phyloP scores from a whole-genome alignment of 2,113 vertebrate species.

The Myiozetetes cayanensis region DNA sequence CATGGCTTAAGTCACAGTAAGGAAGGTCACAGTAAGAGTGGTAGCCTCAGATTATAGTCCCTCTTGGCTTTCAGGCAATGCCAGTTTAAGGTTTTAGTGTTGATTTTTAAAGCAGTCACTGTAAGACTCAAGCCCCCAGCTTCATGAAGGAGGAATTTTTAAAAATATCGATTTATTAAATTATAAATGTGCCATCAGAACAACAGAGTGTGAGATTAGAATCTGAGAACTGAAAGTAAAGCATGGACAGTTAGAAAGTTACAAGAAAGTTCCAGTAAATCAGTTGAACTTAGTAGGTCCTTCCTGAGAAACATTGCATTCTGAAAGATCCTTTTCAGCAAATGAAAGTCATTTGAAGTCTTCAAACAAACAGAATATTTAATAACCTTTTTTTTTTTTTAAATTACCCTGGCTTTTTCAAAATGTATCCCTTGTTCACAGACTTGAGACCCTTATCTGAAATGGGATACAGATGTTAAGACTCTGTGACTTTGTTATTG shows the following conservation, averaged over 20 bases:
- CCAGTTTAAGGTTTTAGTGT: not conserved
- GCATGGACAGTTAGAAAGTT: not conserved
- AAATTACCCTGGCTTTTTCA: not conserved
- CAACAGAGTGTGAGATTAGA: not conserved
- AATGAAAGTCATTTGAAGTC: not conserved
- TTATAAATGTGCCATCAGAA: not conserved
- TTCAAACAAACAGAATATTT: not conserved
- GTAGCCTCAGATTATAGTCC: not conserved
- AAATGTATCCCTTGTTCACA: not conserved
- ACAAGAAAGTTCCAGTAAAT: not conserved
- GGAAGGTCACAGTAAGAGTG: not conserved
- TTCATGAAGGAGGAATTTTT: not conserved
- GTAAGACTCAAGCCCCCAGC: not conserved
- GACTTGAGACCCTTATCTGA: not conserved
- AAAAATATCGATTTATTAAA: not conserved
- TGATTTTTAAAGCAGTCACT: not conserved
- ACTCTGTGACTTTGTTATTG: not conserved
- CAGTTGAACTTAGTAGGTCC: accelerated
- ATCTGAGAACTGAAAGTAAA: not conserved
- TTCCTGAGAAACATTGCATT: not conserved
- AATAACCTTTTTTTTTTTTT: not conserved
- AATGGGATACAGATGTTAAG: not conserved
- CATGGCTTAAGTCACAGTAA: not conserved
- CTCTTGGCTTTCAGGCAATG: not conserved
- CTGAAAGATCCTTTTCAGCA: not conserved